Conservation (phyloP, 2,888 invertebrate species). For the Cosmopolites sordidus region DNA sequence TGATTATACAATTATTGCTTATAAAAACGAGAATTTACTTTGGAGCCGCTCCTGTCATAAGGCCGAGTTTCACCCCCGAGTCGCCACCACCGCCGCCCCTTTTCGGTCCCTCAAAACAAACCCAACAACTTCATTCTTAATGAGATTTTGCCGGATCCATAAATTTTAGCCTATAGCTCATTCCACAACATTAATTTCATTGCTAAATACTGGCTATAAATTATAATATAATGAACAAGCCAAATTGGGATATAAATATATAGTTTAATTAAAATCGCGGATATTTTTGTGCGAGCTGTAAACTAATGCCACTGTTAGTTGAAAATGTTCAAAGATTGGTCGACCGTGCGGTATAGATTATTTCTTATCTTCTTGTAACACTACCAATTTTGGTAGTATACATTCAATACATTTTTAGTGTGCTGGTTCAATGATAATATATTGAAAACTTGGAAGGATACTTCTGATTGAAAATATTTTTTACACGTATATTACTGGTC, state of each 20-base stretch:
- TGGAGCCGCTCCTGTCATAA: background rate
- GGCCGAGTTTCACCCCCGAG: background rate
- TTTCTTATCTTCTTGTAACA: too few species aligned
- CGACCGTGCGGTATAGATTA: too few species aligned
- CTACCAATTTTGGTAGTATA: too few species aligned
- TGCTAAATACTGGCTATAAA: conserved; percentile 51
- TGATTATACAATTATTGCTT: background rate
- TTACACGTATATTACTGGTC: too few species aligned
- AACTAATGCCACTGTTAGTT: too few species aligned
- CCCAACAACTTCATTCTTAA: conserved; percentile 52
- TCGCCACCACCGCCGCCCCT: conserved; percentile 19
- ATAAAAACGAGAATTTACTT: background rate
- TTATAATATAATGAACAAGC: conserved; percentile 50
- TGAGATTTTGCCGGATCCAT: conserved; percentile 52
- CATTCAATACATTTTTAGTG: too few species aligned
- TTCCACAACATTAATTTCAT: conserved; percentile 52
- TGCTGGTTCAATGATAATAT: too few species aligned
- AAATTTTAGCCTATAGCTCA: conserved; percentile 51
- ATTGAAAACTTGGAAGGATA: too few species aligned
- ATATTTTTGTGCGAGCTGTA: conserved; percentile 19
- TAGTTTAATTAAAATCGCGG: conserved; percentile 42
- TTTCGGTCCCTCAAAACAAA: conserved; percentile 40
- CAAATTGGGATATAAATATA: conserved; percentile 48
- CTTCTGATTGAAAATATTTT: too few species aligned
- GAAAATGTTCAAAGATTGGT: too few species aligned